Evolutionary conservation across 2,888 invertebrate species (phyloP).

Genomic region (Ormyrus rosae): DNA sequence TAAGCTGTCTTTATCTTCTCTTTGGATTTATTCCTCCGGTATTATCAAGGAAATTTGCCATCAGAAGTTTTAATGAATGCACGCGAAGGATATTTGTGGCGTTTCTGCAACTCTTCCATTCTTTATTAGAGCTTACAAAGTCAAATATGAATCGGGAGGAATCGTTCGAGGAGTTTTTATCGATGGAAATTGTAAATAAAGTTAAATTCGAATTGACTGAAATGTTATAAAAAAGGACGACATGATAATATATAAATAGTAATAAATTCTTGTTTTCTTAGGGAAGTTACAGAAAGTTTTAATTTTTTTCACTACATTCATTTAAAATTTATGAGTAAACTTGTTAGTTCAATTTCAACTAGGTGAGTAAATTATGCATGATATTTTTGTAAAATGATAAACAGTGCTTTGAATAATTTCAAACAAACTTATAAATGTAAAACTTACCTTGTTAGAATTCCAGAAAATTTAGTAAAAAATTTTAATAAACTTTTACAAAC

Average conservation of each 20-base stretch:
- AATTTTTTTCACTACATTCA: neutral
- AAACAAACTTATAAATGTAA: slow-evolving; percentile 4
- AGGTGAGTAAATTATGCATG: neutral
- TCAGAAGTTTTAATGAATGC: slow-evolving; percentile 46
- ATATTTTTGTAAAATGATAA: slow-evolving; percentile 7
- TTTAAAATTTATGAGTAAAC: neutral
- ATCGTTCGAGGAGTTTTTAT: too few species aligned
- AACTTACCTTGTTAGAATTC: slow-evolving; percentile 5
- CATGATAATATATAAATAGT: too few species aligned
- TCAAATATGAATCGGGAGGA: too few species aligned
- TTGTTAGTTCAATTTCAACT: neutral
- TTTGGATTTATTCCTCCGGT: slow-evolving; percentile 24
- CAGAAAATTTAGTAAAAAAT: neutral
- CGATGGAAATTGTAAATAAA: too few species aligned
- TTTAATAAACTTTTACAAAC: too few species aligned
- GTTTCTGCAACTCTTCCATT: too few species aligned
- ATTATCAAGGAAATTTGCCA: slow-evolving; percentile 44
- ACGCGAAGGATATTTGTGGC: neutral
- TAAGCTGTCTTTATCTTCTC: slow-evolving; percentile 38
- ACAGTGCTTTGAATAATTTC: slow-evolving; percentile 13
- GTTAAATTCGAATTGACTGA: too few species aligned
- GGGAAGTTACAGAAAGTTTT: neutral
- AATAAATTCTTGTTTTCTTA: neutral
- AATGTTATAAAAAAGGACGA: too few species aligned
- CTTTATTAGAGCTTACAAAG: too few species aligned